phyloP scores from a whole-genome alignment of 2,797 vertebrate genomes.

The Artibeus lituratus region DNA sequence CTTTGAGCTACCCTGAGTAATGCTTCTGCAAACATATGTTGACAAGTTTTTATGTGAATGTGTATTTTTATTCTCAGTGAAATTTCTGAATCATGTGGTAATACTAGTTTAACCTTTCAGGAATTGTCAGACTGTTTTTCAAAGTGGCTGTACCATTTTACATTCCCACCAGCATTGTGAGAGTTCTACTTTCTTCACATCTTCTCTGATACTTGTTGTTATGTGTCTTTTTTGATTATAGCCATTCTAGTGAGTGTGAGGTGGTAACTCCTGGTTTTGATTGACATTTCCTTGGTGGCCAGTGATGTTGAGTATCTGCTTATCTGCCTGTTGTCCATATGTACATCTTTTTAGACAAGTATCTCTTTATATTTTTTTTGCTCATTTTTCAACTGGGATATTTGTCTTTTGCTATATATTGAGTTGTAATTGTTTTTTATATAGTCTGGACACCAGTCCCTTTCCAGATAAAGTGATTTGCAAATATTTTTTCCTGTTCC shows the following conservation, averaged over 20 bases:
- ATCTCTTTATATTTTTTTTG: neutral
- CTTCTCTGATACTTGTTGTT: neutral
- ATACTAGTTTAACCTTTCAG: neutral
- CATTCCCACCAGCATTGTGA: neutral
- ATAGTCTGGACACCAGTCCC: neutral
- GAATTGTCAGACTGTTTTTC: neutral
- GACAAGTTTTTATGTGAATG: neutral
- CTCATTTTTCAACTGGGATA: neutral
- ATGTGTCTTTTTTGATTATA: neutral
- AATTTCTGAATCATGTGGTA: neutral
- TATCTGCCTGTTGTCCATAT: neutral
- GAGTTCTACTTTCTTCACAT: neutral
- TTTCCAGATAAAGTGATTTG: neutral
- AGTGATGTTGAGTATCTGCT: neutral
- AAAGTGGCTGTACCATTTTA: neutral
- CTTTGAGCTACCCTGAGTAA: neutral
- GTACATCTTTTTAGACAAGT: neutral
- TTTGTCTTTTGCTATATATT: neutral
- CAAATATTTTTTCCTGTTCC: constrained; percentile 10
- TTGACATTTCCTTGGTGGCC: neutral
- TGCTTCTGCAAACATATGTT: neutral
- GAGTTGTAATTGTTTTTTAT: neutral
- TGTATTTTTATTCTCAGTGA: neutral
- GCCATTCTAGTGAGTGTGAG: neutral
- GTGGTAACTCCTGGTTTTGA: neutral